phyloP scores from a whole-genome alignment of 2,113 vertebrate genomes.

The Isichthys henryi region DNA sequence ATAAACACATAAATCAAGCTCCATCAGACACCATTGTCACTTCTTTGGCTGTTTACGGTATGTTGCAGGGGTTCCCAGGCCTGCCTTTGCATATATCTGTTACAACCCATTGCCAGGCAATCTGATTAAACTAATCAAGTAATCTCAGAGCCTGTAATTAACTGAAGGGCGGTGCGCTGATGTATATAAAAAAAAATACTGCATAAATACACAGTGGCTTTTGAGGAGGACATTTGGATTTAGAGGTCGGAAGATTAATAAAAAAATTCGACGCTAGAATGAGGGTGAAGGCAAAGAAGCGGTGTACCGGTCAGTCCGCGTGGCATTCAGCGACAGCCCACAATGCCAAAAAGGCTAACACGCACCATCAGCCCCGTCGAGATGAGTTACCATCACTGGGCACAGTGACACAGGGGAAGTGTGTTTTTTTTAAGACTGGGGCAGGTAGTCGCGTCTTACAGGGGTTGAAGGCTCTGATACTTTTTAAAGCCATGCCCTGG shows the following conservation, averaged over 20 bases:
- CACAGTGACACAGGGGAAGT: neutral
- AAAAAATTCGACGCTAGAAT: neutral
- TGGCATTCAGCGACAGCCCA: neutral
- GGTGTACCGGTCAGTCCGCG: neutral
- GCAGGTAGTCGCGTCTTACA: neutral
- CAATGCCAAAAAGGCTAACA: neutral
- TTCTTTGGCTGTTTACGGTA: neutral
- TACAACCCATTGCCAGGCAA: neutral
- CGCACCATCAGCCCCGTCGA: neutral
- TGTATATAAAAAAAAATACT: neutral
- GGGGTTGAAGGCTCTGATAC: neutral
- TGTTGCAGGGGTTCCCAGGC: neutral
- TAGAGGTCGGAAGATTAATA: neutral
- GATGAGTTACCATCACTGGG: neutral
- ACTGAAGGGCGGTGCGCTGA: neutral
- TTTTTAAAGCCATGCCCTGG: neutral
- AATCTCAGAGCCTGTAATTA: neutral
- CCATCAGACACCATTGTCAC: neutral
- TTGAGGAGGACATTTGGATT: neutral
- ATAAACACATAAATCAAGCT: neutral
- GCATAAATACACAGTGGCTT: neutral
- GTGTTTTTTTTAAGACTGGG: neutral
- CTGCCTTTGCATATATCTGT: neutral
- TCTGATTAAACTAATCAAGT: neutral
- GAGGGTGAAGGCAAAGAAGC: neutral